Evolutionary conservation across 2,797 vertebrate species (phyloP), one percentile per base, ranked within the genome.

Genomic region (Pseudomugil gertrudae): DNA sequence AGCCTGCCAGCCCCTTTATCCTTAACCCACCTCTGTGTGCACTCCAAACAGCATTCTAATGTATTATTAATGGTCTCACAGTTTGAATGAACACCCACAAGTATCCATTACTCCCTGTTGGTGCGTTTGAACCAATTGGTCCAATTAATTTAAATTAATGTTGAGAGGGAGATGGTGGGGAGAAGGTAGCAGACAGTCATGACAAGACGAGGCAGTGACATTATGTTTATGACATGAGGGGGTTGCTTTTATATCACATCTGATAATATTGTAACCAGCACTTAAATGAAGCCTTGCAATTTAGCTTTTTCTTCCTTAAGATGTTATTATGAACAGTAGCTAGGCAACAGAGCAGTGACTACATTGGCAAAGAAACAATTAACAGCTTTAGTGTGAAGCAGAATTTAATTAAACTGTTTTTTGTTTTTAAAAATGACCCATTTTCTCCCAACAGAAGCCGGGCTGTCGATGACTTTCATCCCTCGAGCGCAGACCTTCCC

Each of bases 401-500:
- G 9, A 29, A 38, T 48, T 33, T 47, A 59, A 59, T 59, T 1
- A 53, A 54, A 56, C 52, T 3, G 9, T 9, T 63, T n/a, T 35
- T 36, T 26, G 1, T 1, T 21, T 15, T 48, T 9, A 48, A 59
- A 10, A 35, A 2, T 24, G 14, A 33, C 35, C 47, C 24, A 19
- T 4, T 35, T n/a, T 30, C 11, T n/a, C 30, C 71, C 40, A 62
- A 1, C 79, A 99, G 98, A 95, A 89, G 92, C 91, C 27, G 92
- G 85, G 81, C 93, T 97, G 32, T 81, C 93, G 27, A 89, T 96
- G 24, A 92, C 94, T 0, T 96, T 97, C 78, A 96, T 98, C 91
- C 95, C 96, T n/a, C 94, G 97, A 66, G 96, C 97, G 10, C 97
- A 98, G 93, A 98, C 98, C 0, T 98, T 98, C 76, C 96, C 96